A percentile compares a stretch with the other conserved stretches of the same genome.
Conservation (phyloP, 2,113 vertebrate genomes). For the Gallinago jamesoni region DNA sequence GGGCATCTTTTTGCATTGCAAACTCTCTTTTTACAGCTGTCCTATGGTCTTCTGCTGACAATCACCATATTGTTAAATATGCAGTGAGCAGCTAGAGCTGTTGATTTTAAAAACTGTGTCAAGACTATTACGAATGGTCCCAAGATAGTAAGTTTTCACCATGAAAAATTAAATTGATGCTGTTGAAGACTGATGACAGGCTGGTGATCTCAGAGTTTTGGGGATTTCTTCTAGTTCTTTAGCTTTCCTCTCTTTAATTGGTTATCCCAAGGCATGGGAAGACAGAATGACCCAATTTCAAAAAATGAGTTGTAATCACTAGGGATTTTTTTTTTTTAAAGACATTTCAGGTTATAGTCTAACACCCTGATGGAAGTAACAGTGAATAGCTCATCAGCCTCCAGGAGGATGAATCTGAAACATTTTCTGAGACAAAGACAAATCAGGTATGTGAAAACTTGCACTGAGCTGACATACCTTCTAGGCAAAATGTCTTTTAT, state of each 20-base stretch:
- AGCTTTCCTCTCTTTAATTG: slow-evolving; percentile 43
- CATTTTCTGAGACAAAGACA: slow-evolving; percentile 35
- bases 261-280: slow-evolving; percentile 42
- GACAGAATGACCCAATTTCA: slow-evolving; percentile 55
- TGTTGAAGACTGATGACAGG: not conserved
- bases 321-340: not conserved
- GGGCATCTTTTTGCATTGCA: not conserved
- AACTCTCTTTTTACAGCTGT: not conserved
- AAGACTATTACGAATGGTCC: not conserved
- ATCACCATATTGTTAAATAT: not conserved
- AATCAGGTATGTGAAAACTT: slow-evolving; percentile 46
- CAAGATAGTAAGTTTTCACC: slow-evolving; percentile 1
- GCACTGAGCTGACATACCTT: slow-evolving; percentile 29
- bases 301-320: slow-evolving; percentile 49
- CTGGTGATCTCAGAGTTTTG: not conserved
- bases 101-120: slow-evolving; percentile 39
- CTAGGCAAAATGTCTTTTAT: slow-evolving; percentile 54
- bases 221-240: slow-evolving; percentile 5
- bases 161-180: slow-evolving; percentile 5
- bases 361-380: slow-evolving; percentile 39
- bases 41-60: not conserved
- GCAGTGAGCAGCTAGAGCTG: not conserved
- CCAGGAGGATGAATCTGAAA: slow-evolving; percentile 33
- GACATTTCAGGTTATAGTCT: slow-evolving; percentile 2
- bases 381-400: slow-evolving; percentile 36